A percentile compares a stretch with the other conserved stretches of the same genome.
Evolutionary conservation across 2,888 invertebrate genomes (phyloP).

Genomic region (Stictocephala bisonia): DNA sequence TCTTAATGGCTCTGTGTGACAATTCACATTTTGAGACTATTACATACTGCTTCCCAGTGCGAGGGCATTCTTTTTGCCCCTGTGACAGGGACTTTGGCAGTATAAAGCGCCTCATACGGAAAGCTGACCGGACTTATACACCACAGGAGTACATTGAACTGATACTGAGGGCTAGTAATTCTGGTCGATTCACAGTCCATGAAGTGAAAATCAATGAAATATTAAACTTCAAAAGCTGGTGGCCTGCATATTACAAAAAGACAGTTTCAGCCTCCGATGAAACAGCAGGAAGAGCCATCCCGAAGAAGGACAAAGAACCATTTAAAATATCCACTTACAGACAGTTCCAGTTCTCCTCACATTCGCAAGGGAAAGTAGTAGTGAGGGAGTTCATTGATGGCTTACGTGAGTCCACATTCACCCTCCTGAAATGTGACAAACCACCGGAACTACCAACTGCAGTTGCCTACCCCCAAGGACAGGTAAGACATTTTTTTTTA

Average conservation of each 20-base stretch:
- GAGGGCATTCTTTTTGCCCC: too few relatives aligned
- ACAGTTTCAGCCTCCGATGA: constrained; percentile 31
- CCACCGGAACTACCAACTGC: constrained; percentile 26
- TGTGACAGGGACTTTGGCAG: too few relatives aligned
- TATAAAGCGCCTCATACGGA: too few relatives aligned
- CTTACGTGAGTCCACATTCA: constrained; percentile 11
- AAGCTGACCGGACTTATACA: too few relatives aligned
- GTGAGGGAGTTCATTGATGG: constrained; percentile 34
- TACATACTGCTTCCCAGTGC: too few relatives aligned
- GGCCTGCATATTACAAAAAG: constrained; percentile 19
- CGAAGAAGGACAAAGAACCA: constrained; percentile 38
- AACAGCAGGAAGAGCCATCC: constrained; percentile 42
- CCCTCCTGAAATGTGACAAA: constrained; percentile 25
- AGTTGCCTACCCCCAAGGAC: constrained; percentile 8
- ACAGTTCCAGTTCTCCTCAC: constrained; percentile 33
- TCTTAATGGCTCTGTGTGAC: too few relatives aligned
- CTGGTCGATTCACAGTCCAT: constrained; percentile 19
- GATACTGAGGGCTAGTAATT: too few relatives aligned
- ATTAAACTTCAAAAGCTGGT: constrained; percentile 15
- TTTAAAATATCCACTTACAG: constrained; percentile 33
- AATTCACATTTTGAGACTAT: too few relatives aligned
- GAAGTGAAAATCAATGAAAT: too few relatives aligned
- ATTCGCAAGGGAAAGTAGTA: constrained; percentile 35
- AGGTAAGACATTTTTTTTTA: constrained; percentile 1
- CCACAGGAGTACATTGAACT: too few relatives aligned